These are phyloP conservation scores for Torymus aiolomorphi DNA, from an alignment of 2,888 invertebrate species.

Conservation along the genomic window DNA sequence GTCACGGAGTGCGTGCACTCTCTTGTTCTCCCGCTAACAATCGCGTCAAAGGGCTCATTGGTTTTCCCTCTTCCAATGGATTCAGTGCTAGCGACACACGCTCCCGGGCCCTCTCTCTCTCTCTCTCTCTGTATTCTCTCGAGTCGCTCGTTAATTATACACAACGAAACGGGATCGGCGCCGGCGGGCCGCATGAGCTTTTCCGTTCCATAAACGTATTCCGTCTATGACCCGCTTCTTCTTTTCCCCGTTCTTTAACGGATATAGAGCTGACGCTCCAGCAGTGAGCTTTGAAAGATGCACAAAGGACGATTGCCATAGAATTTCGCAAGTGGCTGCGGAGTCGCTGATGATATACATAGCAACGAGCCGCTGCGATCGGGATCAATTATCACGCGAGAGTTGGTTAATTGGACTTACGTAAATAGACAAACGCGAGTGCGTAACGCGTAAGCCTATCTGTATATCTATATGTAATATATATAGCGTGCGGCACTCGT, in stretches of 20 bases:
- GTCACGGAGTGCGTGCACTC: background rate
- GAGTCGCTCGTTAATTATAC: constrained; percentile 33
- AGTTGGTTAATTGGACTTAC: constrained; percentile 14
- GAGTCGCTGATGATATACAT: no score
- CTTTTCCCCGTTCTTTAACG: background rate
- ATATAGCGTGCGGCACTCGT: no score
- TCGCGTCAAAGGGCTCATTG: constrained; percentile 20
- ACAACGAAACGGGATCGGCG: constrained; percentile 11
- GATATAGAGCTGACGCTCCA: background rate
- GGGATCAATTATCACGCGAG: constrained; percentile 15
- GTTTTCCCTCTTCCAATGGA: background rate
- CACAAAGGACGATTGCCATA: constrained; percentile 11
- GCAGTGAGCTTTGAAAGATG: constrained; percentile 4
- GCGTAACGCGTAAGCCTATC: no score
- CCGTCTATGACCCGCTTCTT: constrained; percentile 15
- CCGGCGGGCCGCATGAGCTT: background rate
- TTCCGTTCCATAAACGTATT: constrained; percentile 5
- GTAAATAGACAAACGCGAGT: constrained; percentile 14
- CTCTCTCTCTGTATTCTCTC: constrained; percentile 7
- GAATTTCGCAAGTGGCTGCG: background rate
- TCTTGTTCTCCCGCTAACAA: constrained; percentile 20
- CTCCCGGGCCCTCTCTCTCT: background rate
- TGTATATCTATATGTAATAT: no score
- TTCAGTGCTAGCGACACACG: background rate
- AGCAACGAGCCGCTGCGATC: background rate